These are phyloP conservation scores for Acleris laterana DNA, from an alignment of 2,888 invertebrate species.

Conservation along the genomic window DNA sequence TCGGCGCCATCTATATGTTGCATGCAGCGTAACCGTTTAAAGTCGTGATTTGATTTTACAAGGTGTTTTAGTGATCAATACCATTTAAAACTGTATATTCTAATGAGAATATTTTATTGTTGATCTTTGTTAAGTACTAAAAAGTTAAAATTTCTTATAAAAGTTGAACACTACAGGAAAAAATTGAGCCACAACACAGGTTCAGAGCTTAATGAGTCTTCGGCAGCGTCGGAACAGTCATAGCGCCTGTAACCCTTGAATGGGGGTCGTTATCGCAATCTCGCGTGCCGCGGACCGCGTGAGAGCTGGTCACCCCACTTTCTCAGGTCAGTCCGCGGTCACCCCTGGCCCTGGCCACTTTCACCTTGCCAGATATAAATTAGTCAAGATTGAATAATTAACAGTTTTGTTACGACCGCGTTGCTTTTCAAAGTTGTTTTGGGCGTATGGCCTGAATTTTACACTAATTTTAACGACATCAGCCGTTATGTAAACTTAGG, in stretches of 20 bases:
- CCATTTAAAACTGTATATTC: neutral
- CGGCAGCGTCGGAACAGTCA: neutral
- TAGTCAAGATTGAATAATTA: conserved; percentile 24
- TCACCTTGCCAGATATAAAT: conserved; percentile 41
- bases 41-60: conserved; percentile 39
- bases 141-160: too few species aligned
- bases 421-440: too few species aligned
- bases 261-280: conserved; percentile 51
- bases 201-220: neutral
- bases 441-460: too few species aligned
- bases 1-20: conserved; percentile 51
- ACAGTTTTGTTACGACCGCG: neutral
- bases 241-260: conserved; percentile 30
- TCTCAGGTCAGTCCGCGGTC: conserved; percentile 52
- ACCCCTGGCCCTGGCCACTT: conserved; percentile 46
- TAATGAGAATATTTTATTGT: too few species aligned
- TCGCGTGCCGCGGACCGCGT: conserved; percentile 50
- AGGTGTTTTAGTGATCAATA: conserved; percentile 1
- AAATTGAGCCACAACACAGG: neutral
- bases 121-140: too few species aligned
- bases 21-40: conserved; percentile 49
- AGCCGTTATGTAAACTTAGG: too few species aligned
- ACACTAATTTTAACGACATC: too few species aligned
- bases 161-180: too few species aligned
- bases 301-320: conserved; percentile 53